phyloP scores from a whole-genome alignment of 2,797 vertebrate genomes.

The Tragelaphus oryx region DNA sequence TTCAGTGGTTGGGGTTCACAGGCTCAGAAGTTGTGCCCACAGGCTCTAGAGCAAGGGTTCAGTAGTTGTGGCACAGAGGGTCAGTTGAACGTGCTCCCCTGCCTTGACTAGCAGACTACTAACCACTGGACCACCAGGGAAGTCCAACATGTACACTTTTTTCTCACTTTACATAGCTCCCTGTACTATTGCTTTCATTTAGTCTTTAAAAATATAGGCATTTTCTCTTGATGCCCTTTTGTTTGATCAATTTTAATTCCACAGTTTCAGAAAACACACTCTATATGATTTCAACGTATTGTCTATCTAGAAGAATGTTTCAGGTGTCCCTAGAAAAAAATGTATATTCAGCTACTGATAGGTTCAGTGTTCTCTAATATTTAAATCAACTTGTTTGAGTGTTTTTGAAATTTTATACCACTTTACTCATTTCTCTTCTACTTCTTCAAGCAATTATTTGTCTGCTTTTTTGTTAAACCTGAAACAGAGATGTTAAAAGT shows the following conservation, averaged over 20 bases:
- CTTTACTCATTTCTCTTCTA: not conserved
- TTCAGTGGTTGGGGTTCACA: not conserved
- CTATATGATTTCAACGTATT: not conserved
- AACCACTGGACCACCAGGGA: not conserved
- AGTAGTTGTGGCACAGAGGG: not conserved
- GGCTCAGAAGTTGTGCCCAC: not conserved
- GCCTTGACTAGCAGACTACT: not conserved
- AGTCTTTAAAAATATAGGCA: not conserved
- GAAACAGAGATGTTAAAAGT: not conserved
- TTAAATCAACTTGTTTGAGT: conserved; percentile 8
- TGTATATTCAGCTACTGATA: not conserved
- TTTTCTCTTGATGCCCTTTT: conserved; percentile 25
- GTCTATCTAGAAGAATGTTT: not conserved
- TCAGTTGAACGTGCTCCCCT: not conserved
- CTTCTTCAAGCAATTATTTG: not conserved
- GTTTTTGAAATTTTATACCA: not conserved
- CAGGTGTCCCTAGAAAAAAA: not conserved
- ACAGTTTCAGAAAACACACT: not conserved
- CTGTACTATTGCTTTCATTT: conserved; percentile 13
- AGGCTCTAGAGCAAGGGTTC: not conserved
- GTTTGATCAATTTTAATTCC: not conserved
- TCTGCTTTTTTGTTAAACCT: not conserved
- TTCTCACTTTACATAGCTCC: not conserved
- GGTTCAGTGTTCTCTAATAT: not conserved
- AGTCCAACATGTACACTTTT: not conserved